Evolutionary conservation across 2,113 vertebrate genomes (phyloP), one percentile per base, ranked within the genome.

Genomic region (Balaenoptera acutorostrata): DNA sequence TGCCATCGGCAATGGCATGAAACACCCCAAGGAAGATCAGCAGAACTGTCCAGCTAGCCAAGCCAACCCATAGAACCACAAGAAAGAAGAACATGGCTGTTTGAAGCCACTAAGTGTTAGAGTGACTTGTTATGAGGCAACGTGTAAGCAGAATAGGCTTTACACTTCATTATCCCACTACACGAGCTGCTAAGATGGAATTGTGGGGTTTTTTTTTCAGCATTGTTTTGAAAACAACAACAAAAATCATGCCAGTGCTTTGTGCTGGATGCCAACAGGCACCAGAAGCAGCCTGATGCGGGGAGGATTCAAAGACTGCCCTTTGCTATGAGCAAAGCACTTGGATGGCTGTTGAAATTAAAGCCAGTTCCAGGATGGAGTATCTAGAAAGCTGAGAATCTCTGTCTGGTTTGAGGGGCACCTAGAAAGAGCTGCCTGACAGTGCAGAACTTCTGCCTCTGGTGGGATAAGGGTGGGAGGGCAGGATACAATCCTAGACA

Each of bases 201-300:
- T 46, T 85, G 64, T 17, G 10, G 52, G 21, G 8, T 3, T 66
- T 15, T 33, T 66, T 89, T 69, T 44, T 39, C 31, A 81, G 84
- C 31, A 10, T 86, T 96, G 29, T 94, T 97, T 41, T 68, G 82
- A 75, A 88, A 90, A 82, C 83, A 93, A 36, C 78, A 72, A 27
- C 41, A 93, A 74, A 81, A 68, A n/a, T 5, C 5, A 14, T 74
- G 84, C 75, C 83, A 86, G 1, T 6, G 2, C 27, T 96, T 93
- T 95, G 87, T 83, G 41, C 71, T 86, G 17, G 68, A 33, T 85
- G 77, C 61, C 90, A 93, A 0, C 14, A 64, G 92, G 83, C 71
- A 63, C n/a, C 13, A 36, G 90, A 83, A 84, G 18, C n/a, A 33
- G 52, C 12, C 66, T 55, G 21, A 4, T 3, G 29, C 49, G 3